Conservation (phyloP, 2,888 invertebrate species). For the Agriotes lineatus region DNA sequence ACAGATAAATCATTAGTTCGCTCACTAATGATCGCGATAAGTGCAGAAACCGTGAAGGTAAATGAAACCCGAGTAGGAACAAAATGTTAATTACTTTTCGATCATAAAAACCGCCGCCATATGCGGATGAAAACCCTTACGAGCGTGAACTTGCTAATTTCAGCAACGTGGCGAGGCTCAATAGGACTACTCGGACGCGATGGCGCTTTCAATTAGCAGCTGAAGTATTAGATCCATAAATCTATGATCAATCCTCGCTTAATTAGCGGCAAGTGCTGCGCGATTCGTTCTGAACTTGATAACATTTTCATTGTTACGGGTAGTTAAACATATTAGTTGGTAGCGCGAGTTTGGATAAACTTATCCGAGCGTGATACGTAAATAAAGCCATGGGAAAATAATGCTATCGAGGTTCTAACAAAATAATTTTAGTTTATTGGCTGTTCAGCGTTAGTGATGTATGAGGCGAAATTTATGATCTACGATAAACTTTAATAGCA, state of each 20-base stretch:
- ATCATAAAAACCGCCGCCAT: background rate
- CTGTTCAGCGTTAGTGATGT: too few relatives aligned
- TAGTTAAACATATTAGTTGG: constrained; percentile 10
- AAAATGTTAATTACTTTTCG: constrained; percentile 8
- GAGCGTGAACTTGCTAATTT: background rate
- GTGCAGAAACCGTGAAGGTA: constrained; percentile 8
- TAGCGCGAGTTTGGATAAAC: background rate
- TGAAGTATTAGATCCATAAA: constrained; percentile 10
- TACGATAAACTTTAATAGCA: too few relatives aligned
- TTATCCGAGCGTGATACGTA: background rate
- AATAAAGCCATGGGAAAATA: background rate
- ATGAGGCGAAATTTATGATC: too few relatives aligned
- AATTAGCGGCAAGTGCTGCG: constrained; percentile 11
- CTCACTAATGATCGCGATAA: constrained; percentile 7
- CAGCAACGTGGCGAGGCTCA: background rate
- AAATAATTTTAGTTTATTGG: background rate
- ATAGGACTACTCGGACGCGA: background rate
- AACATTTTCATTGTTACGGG: constrained; percentile 14
- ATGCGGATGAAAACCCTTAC: background rate
- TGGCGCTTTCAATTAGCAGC: constrained; percentile 4
- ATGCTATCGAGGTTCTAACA: background rate
- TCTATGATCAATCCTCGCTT: constrained; percentile 12
- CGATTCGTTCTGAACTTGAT: constrained; percentile 2
- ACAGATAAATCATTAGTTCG: constrained; percentile 14
- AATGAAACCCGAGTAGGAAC: background rate